Base-by-base conservation (phyloP, 2,113 vertebrate species). In the Hystrix cristata region DNA sequence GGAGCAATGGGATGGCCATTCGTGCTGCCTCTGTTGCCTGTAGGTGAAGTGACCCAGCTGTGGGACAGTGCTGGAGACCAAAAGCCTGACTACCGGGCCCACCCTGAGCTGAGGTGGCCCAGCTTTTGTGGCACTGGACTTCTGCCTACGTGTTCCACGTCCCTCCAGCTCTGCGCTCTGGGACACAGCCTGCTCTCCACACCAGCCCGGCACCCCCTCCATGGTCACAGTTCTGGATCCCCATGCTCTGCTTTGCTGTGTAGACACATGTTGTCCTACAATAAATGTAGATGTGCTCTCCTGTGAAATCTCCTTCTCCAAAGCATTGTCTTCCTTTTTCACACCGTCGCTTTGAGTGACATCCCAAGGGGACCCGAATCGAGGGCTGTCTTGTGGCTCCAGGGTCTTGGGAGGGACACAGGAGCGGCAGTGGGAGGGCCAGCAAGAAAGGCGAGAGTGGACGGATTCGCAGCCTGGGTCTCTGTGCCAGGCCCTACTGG, bases 41-140 rank as follows among this genome's bases (percentile, higher is more conserved):
- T 94, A 98, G 97, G 97, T 98, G 29, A 98, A 98, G n/a, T 98
- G 97, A 96, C 13, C 23, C 16, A 48, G 3, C 27, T 0, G 18
- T 0, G 0, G 38, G 83, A 64, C 53, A 19, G 14, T 16, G 0
- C 13, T 23, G 2, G 78, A 90, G 34, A 76, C 15, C 57, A 16
- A 92, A 38, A 94, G 3, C 11, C 0, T 4, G 29, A 57, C 0
- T 59, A 0, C 57, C 16, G 31, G 43, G 7, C 5, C 67, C 0
- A 0, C 84, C 82, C 15, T 25, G 34, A 38, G 48, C 11, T 1
- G 57, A 64, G 57, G 25, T 14, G 31, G 55, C 74, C 51, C 3
- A 1, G 23, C 48, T 34, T 2, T 4, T 0, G 1, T 23, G 38
- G 57, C 74, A 5, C 2, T 19, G 34, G 0, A 4, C 67, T 5